Percentiles rank a stretch among this genome's conserved stretches.
Evolutionary conservation across 2,888 invertebrate genomes (phyloP).

Genomic region (Plutella xylostella): DNA sequence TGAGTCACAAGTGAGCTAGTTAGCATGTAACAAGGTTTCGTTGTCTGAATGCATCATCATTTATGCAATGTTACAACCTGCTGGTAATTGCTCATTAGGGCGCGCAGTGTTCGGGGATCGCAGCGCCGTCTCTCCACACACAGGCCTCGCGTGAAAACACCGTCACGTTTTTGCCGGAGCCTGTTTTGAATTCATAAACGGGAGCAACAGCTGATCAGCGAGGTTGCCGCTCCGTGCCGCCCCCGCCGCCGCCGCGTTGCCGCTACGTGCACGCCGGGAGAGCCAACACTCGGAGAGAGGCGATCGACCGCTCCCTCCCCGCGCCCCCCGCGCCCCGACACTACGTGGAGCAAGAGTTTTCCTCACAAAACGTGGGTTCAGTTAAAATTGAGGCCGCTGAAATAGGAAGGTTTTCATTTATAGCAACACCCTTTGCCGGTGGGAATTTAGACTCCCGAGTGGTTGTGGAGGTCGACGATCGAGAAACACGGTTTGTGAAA

Average conservation of each 20-base stretch:
- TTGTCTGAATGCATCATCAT: no score
- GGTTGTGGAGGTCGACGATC: no score
- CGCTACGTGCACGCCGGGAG: no score
- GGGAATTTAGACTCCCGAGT: background rate
- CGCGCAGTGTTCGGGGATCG: no score
- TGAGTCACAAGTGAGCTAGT: no score
- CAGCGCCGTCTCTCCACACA: no score
- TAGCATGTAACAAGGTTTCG: no score
- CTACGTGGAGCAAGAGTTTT: constrained; percentile 1
- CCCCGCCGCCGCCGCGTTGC: background rate
- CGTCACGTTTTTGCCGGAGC: constrained; percentile 45
- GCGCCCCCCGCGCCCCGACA: constrained; percentile 31
- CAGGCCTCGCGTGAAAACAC: constrained; percentile 9
- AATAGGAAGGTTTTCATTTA: background rate
- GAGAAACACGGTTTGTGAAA: no score
- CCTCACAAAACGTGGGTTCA: background rate
- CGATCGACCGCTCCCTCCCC: constrained; percentile 54
- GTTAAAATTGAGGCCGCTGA: background rate
- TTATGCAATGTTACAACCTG: no score
- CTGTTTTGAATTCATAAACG: constrained; percentile 58
- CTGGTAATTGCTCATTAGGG: no score
- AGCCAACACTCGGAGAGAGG: constrained; percentile 26
- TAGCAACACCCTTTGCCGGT: background rate
- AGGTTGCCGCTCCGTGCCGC: constrained; percentile 41
- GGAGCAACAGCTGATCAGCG: constrained; percentile 57